Conservation (phyloP, 1,140 invertebrate genomes). For the Drosophila micromelanica region DNA sequence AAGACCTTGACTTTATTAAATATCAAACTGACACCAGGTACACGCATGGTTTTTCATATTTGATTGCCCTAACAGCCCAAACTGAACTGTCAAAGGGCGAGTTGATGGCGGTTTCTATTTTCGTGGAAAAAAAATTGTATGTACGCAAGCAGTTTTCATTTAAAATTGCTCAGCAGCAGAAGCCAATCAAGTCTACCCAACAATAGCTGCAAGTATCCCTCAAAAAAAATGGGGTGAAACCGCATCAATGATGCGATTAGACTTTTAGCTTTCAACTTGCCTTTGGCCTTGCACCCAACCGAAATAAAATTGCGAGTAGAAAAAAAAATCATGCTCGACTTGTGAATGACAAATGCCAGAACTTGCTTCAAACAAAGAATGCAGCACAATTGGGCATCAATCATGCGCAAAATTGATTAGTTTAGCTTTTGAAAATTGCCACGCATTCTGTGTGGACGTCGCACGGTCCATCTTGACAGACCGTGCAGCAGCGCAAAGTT, state of each 20-base stretch:
- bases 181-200: constrained; percentile 57
- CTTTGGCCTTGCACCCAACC: constrained; percentile 55
- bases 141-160: constrained; percentile 59
- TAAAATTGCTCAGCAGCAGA: constrained; percentile 43
- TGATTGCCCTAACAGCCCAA: constrained; percentile 15
- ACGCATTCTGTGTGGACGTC: constrained; percentile 1
- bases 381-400: constrained; percentile 79
- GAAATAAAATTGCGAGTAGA: constrained; percentile 44
- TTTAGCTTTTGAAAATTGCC: constrained; percentile 49
- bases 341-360: constrained; percentile 24
- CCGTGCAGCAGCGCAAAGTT: not conserved
- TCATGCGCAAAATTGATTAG: constrained; percentile 81
- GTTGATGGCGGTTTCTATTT: constrained; percentile 1
- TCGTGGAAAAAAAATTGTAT: not conserved
- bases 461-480: not conserved
- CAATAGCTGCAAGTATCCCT: constrained; percentile 44
- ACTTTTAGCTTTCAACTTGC: constrained; percentile 46
- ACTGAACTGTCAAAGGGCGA: constrained; percentile 14
- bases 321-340: constrained; percentile 4
- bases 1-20: constrained; percentile 17
- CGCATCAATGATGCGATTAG: constrained; percentile 69
- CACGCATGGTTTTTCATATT: constrained; percentile 27
- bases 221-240: constrained; percentile 58
- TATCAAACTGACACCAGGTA: constrained; percentile 54
- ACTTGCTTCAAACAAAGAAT: constrained; percentile 59